Percentiles rank a stretch among this genome's conserved stretches.
These are phyloP conservation scores for Mallotus villosus DNA, from an alignment of 2,797 vertebrate species.

Conservation along the genomic window DNA sequence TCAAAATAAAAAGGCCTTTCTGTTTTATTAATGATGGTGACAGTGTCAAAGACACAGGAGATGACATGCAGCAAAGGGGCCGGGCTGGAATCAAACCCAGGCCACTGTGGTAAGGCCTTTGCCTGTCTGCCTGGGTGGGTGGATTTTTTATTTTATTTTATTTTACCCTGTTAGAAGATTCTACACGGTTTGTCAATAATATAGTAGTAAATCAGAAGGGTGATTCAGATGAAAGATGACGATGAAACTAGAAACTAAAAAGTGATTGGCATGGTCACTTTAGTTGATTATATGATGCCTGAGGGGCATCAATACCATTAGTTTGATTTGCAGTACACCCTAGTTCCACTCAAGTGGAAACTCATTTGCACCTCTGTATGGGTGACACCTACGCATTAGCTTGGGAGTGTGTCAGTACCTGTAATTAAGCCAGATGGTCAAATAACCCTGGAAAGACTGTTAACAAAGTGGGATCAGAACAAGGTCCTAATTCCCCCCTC, in stretches of 20 bases:
- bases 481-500: conserved; percentile 54
- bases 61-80: too few species aligned
- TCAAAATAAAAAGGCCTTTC: too few species aligned
- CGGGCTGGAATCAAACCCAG: too few species aligned
- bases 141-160: too few species aligned
- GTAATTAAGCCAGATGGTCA: conserved; percentile 79
- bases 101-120: too few species aligned
- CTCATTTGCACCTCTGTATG: conserved; percentile 70
- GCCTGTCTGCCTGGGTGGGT: too few species aligned
- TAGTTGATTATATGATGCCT: conserved; percentile 49
- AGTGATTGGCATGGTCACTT: conserved; percentile 42
- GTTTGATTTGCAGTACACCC: conserved; percentile 58
- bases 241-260: conserved; percentile 10
- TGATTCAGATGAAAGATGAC: background rate
- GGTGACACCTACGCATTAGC: conserved; percentile 64
- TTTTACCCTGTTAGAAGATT: too few species aligned
- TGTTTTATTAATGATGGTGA: too few species aligned
- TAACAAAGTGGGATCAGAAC: conserved; percentile 59
- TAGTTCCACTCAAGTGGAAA: conserved; percentile 58
- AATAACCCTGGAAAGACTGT: conserved; percentile 63
- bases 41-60: too few species aligned
- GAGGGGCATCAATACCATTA: conserved; percentile 52
- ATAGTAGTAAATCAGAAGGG: too few species aligned
- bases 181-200: too few species aligned
- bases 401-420: conserved; percentile 66